These are phyloP conservation scores for Dryobotodes eremita DNA, from an alignment of 2,888 invertebrate genomes.

Conservation along the genomic window DNA sequence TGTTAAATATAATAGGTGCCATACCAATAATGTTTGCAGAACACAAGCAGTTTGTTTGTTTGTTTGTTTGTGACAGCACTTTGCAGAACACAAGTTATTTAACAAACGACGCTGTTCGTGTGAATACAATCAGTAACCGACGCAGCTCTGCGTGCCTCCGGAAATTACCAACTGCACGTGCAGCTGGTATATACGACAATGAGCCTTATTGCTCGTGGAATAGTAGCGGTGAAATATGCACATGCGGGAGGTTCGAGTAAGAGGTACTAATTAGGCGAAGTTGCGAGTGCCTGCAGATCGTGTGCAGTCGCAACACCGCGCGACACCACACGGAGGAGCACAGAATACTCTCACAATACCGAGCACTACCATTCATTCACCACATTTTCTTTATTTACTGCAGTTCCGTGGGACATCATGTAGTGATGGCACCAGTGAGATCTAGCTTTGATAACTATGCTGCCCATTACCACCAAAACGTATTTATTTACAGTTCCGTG, in stretches of 20 bases:
- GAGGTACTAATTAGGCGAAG: slow-evolving; percentile 52
- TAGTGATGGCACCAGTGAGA: neutral
- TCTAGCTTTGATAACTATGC: neutral
- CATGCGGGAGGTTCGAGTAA: neutral
- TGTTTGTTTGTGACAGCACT: slow-evolving; percentile 34
- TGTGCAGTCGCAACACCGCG: slow-evolving; percentile 29
- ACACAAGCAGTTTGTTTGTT: too few relatives aligned
- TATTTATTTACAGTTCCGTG: neutral
- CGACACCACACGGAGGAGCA: neutral
- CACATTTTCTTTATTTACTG: neutral
- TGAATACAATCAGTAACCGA: slow-evolving; percentile 44
- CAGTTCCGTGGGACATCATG: neutral
- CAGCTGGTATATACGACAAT: neutral
- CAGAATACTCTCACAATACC: slow-evolving; percentile 7
- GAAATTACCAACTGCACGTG: slow-evolving; percentile 20
- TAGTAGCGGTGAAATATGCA: neutral
- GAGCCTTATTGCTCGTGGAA: neutral
- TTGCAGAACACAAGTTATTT: slow-evolving; percentile 27
- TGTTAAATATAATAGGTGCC: too few relatives aligned
- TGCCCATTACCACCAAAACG: neutral
- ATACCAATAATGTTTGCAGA: too few relatives aligned
- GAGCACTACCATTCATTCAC: too few relatives aligned
- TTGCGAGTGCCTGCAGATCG: slow-evolving; percentile 41
- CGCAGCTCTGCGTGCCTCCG: slow-evolving; percentile 30
- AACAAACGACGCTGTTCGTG: slow-evolving; percentile 37